These are phyloP conservation scores for Aphelenchoides avenae DNA, from an alignment of 1,140 invertebrate genomes.

Conservation along the genomic window DNA sequence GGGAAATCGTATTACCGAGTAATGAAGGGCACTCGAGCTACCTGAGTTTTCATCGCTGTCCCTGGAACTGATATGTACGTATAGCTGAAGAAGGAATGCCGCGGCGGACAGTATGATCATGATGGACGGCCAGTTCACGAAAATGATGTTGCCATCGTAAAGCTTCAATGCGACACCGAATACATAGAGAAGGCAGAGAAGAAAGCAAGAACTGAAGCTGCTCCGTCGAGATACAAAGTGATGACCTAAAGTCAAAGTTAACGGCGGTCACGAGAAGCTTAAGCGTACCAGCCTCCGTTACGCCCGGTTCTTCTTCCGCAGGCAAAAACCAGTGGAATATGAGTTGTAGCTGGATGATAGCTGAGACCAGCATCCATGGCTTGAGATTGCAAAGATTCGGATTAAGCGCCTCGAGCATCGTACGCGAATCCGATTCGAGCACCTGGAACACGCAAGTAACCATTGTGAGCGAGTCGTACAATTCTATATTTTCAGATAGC, in stretches of 20 bases:
- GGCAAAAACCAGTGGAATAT: constrained; percentile 21
- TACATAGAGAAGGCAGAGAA: too few relatives aligned
- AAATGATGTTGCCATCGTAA: not conserved
- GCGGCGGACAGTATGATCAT: not conserved
- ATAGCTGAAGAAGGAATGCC: not conserved
- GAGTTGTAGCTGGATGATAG: constrained; percentile 15
- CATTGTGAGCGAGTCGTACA: not conserved
- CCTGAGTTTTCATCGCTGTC: not conserved
- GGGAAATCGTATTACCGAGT: constrained; percentile 11
- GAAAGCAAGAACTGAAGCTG: too few relatives aligned
- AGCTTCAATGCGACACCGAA: constrained; percentile 1
- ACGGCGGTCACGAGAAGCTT: too few relatives aligned
- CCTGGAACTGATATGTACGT: not conserved
- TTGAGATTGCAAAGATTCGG: not conserved
- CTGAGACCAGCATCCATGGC: constrained; percentile 9
- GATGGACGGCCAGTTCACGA: not conserved
- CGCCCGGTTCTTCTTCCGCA: constrained; percentile 1
- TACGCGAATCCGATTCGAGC: too few relatives aligned
- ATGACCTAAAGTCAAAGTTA: too few relatives aligned
- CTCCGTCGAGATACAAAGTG: too few relatives aligned
- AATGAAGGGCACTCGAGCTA: not conserved
- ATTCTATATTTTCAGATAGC: not conserved
- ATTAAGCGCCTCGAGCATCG: not conserved
- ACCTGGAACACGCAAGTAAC: too few relatives aligned
- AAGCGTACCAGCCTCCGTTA: too few relatives aligned